phyloP scores from a whole-genome alignment of 1,140 invertebrate species.

The Apis mellifera region Amel_HAv3.1 CM009933.2:11132001-11132500 shows the following conservation, averaged over 20 bases:
- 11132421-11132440: background rate
- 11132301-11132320: slow-evolving; percentile 33
- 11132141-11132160: background rate
- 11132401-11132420: slow-evolving; percentile 36
- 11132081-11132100: background rate
- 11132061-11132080: background rate
- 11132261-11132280: slow-evolving; percentile 50
- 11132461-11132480: slow-evolving; percentile 22
- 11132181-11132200: background rate
- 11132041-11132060: no score
- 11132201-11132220: slow-evolving; percentile 1
- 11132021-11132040: no score
- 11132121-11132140: background rate
- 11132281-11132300: slow-evolving; percentile 43
- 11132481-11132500: slow-evolving; percentile 39
- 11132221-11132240: slow-evolving; percentile 14
- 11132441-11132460: background rate
- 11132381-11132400: background rate
- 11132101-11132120: background rate
- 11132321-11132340: slow-evolving; percentile 52
- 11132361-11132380: background rate
- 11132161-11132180: no score
- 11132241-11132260: slow-evolving; percentile 41
- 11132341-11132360: slow-evolving; percentile 50
- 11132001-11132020: no score